These are phyloP conservation scores for Polietes domitor DNA, from an alignment of 2,888 invertebrate genomes.

Conservation along the genomic window DNA sequence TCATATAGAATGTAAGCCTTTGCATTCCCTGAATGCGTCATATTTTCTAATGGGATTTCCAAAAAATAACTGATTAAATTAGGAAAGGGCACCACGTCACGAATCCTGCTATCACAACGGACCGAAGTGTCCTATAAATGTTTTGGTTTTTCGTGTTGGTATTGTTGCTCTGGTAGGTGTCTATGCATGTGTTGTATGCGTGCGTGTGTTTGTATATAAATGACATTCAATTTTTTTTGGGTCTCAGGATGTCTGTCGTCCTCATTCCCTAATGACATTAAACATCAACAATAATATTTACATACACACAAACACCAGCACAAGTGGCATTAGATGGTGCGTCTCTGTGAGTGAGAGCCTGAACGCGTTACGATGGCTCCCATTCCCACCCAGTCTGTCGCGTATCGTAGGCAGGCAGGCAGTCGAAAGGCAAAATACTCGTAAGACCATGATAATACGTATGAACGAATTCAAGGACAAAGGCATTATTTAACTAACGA, in stretches of 20 bases:
- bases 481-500: constrained; percentile 63
- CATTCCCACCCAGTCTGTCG: constrained; percentile 54
- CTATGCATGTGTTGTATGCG: neutral
- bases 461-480: constrained; percentile 65
- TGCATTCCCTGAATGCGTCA: too few species aligned
- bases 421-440: constrained; percentile 51
- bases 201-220: constrained; percentile 46
- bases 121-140: neutral
- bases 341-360: neutral
- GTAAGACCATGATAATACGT: constrained; percentile 54
- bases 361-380: neutral
- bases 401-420: constrained; percentile 32
- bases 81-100: too few species aligned
- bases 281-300: constrained; percentile 34
- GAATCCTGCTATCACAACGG: neutral
- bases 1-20: too few species aligned
- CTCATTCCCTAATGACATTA: constrained; percentile 50
- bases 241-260: constrained; percentile 65
- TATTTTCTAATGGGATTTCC: too few species aligned
- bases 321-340: constrained; percentile 35
- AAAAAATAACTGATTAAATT: too few species aligned
- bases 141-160: constrained; percentile 1
- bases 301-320: constrained; percentile 53
- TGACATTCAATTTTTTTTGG: constrained; percentile 63
- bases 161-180: neutral